Evolutionary conservation across 1,140 invertebrate species (phyloP).

Genomic region (Scaptomyza montana): DNA sequence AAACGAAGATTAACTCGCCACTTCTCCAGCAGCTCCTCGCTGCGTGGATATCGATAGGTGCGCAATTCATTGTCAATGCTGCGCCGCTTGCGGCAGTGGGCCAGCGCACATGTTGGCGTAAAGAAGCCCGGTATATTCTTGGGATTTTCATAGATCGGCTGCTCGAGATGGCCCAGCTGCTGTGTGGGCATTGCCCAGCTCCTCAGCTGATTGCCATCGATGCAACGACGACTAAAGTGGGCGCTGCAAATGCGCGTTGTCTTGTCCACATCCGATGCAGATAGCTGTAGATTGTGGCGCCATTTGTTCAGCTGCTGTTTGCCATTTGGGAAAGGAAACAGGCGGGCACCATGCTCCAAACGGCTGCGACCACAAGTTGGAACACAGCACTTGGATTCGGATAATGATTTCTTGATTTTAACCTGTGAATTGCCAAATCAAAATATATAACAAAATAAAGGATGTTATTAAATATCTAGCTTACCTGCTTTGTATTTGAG

Average conservation of each 20-base stretch:
- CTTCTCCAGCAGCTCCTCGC: slow-evolving; percentile 67
- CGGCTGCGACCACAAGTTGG: slow-evolving; percentile 60
- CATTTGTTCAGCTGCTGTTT: slow-evolving; percentile 68
- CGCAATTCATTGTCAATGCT: slow-evolving; percentile 72
- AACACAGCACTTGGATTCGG: slow-evolving; percentile 67
- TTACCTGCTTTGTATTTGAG: slow-evolving; percentile 43
- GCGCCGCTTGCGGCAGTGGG: slow-evolving; percentile 64
- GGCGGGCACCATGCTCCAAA: slow-evolving; percentile 63
- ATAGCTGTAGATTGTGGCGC: slow-evolving; percentile 66
- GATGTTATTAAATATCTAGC: not conserved
- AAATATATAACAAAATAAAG: not conserved
- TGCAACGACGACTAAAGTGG: slow-evolving; percentile 74
- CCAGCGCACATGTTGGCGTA: slow-evolving; percentile 66
- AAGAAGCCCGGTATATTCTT: slow-evolving; percentile 76
- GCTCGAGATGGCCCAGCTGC: slow-evolving; percentile 64
- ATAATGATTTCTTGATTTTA: slow-evolving; percentile 49
- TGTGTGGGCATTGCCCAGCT: slow-evolving; percentile 75
- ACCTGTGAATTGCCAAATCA: slow-evolving; percentile 9
- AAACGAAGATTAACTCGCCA: slow-evolving; percentile 69
- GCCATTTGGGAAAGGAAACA: slow-evolving; percentile 67
- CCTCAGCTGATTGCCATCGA: slow-evolving; percentile 71
- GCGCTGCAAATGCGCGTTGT: slow-evolving; percentile 60
- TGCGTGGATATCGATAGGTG: slow-evolving; percentile 69
- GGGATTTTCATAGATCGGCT: slow-evolving; percentile 73
- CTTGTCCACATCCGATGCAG: slow-evolving; percentile 48